Evolutionary conservation across 2,113 vertebrate genomes (phyloP).

Genomic region (Rostratula benghalensis): DNA sequence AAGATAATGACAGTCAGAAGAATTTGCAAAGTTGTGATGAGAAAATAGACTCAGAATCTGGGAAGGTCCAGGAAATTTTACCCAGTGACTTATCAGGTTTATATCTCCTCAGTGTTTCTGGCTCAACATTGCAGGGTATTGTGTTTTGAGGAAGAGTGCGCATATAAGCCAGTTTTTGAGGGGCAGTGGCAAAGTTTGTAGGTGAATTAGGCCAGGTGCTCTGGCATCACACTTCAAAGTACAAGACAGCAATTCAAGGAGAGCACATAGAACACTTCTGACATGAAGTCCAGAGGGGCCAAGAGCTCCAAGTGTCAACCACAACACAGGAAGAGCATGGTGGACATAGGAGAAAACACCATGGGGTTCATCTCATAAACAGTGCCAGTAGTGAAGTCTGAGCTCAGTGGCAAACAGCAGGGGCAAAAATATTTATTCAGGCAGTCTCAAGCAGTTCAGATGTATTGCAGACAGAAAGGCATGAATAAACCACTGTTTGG

Average conservation of each 20-base stretch:
- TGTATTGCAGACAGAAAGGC: neutral
- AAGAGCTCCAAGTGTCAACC: neutral
- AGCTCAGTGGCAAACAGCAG: neutral
- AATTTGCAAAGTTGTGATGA: neutral
- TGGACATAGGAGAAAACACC: neutral
- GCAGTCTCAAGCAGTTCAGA: neutral
- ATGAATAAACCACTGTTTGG: neutral
- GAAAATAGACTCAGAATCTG: neutral
- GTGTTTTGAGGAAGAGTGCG: neutral
- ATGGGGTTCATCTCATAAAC: rapidly evolving
- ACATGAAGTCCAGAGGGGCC: neutral
- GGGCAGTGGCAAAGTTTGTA: neutral
- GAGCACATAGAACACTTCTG: neutral
- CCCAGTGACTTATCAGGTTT: neutral
- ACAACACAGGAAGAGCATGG: neutral
- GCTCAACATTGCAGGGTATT: neutral
- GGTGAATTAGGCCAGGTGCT: neutral
- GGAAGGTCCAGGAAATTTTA: neutral
- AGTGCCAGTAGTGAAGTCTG: neutral
- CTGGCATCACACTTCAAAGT: neutral
- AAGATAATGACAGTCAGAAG: neutral
- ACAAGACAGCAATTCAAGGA: neutral
- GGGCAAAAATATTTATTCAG: neutral
- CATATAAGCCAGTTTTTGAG: neutral
- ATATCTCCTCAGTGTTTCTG: neutral